Conservation (phyloP, 2,797 vertebrate genomes). For the Enteromius mattozi region DNA sequence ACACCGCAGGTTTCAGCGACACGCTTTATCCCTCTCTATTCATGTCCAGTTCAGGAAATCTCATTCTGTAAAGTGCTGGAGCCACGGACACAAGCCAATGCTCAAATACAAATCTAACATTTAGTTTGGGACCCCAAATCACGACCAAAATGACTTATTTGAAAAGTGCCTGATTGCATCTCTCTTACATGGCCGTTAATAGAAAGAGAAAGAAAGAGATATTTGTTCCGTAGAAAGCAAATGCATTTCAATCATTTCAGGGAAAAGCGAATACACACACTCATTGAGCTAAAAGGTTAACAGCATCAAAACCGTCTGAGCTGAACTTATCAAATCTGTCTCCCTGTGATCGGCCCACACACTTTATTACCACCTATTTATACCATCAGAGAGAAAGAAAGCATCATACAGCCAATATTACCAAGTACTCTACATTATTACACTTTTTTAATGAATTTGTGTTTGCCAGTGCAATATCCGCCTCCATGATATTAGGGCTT, state of each 20-base stretch:
- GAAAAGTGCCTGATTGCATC: constrained; percentile 9
- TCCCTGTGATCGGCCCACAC: constrained; percentile 2
- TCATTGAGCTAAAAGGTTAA: constrained; percentile 34
- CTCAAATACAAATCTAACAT: constrained; percentile 4
- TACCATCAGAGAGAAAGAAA: neutral
- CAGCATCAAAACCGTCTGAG: constrained; percentile 10
- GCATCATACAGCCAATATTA: neutral
- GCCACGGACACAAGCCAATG: neutral
- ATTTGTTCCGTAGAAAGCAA: neutral
- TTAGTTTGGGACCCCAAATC: neutral
- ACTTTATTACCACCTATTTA: constrained; percentile 9
- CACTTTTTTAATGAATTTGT: neutral
- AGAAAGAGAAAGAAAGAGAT: neutral
- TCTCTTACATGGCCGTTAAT: constrained; percentile 8
- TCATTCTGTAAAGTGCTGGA: constrained; percentile 23
- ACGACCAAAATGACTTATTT: constrained; percentile 10
- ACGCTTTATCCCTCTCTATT: neutral
- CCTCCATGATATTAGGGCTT: neutral
- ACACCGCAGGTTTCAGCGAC: neutral
- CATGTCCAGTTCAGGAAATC: neutral
- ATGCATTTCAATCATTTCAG: constrained; percentile 39
- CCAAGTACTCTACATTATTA: neutral
- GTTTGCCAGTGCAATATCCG: neutral
- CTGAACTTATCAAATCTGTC: constrained; percentile 45
- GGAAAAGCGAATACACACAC: constrained; percentile 2